These are phyloP conservation scores for Machaerirhynchus nigripectus DNA, from an alignment of 2,113 vertebrate species.

Conservation along the genomic window DNA sequence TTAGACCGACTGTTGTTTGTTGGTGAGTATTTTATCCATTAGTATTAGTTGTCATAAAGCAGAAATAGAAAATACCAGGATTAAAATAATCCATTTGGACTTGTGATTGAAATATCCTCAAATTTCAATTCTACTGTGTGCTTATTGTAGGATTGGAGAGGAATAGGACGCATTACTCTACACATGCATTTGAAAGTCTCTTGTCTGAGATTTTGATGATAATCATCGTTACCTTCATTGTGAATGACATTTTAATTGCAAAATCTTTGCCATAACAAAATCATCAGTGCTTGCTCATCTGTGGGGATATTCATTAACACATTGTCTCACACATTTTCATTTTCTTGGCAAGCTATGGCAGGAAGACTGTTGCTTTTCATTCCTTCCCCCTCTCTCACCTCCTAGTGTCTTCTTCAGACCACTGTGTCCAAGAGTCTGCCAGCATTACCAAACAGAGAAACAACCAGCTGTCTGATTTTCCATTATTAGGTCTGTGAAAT, in stretches of 20 bases:
- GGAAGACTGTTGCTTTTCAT: neutral
- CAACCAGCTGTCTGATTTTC: neutral
- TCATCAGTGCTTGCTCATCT: neutral
- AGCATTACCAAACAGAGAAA: neutral
- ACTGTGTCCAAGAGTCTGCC: neutral
- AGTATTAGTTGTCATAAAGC: neutral
- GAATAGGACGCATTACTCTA: neutral
- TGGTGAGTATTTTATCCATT: neutral
- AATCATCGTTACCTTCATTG: neutral
- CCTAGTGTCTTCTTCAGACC: neutral
- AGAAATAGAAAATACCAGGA: neutral
- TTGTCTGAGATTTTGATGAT: neutral
- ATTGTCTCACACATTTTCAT: constrained; percentile 38
- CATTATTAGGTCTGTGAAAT: constrained; percentile 19
- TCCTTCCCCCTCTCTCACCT: neutral
- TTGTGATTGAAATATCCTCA: neutral
- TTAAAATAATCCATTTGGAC: neutral
- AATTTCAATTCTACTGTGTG: neutral
- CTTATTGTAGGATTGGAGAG: neutral
- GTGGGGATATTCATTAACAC: constrained; percentile 22
- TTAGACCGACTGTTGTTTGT: neutral
- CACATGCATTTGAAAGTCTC: fast-evolving
- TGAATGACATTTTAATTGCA: constrained; percentile 17
- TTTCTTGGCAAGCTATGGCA: constrained; percentile 25
- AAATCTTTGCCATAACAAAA: neutral